Evolutionary conservation across 2,888 invertebrate genomes (phyloP), one percentile per base, ranked within the genome.

Genomic region (Ophioninae sp.): DNA sequence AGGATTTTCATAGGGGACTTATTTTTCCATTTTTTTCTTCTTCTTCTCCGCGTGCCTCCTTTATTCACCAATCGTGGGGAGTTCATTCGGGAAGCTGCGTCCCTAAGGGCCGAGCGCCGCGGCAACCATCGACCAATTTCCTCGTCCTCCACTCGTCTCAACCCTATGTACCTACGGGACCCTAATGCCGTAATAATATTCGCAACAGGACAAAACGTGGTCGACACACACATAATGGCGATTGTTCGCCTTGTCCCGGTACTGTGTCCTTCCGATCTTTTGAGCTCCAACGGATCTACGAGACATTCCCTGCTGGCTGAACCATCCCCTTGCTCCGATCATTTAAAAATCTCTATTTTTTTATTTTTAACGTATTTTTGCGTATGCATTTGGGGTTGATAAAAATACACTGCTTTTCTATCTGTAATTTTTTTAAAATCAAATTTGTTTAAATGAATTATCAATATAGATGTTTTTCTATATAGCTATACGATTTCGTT

Each of bases 121-220:
- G 44, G 51, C 64, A 71, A 41, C 59, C 67, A 65, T 56, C 78
- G 71, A 23, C 74, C 75, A 71, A 82, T 81, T 73, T 51, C 44
- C 68, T 56, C 74, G 69, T 41, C 69, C 30, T 73, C 65, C 64
- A 65, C 78, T 81, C 81, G 81, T 81, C 84, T 56, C 37, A 71
- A 37, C 58, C 64, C 83, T 71, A 30, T 81, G 81, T 79, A 79
- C 81, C 71, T 41, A 51, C 39, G 72, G 41, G 73, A 82, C 85
- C 87, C 87, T 88, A 87, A 89, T 89, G 87, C 88, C 85, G 86
- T 87, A 87, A 90, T 88, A 89, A 89, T 86, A 87, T 86, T 86
- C 89, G 82, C 81, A 86, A 84, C 84, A 85, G 87, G 86, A 89
- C 87, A 87, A 79, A 85, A 74, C 67, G 51, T 59, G 63, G 30